These are phyloP conservation scores for Drosophila vallismaia DNA, from an alignment of 2,888 invertebrate genomes.

Conservation along the genomic window DNA sequence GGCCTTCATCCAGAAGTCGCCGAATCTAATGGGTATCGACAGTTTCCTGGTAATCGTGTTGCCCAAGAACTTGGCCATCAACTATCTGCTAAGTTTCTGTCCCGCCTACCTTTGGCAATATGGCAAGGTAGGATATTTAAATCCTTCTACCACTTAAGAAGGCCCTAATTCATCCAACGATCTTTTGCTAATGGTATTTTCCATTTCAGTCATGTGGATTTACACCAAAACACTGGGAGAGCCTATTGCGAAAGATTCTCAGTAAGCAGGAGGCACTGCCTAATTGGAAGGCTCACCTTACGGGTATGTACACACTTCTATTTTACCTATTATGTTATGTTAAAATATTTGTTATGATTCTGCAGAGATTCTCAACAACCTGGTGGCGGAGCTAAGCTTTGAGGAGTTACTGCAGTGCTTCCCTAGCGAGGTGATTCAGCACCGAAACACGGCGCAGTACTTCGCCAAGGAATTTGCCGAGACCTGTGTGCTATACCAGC, in stretches of 20 bases:
- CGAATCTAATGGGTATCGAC: conserved; percentile 85
- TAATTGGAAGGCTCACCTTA: conserved; percentile 80
- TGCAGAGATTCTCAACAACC: conserved; percentile 81
- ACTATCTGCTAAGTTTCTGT: conserved; percentile 86
- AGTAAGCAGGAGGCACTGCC: conserved; percentile 80
- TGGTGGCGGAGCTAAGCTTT: conserved; percentile 80
- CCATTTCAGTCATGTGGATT: conserved; percentile 79
- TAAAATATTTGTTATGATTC: not conserved
- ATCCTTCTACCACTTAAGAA: not conserved
- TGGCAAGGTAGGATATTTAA: conserved; percentile 85
- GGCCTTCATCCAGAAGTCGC: conserved; percentile 86
- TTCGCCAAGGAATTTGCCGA: conserved; percentile 75
- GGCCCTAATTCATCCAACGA: not conserved
- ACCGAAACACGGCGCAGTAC: conserved; percentile 74
- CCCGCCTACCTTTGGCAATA: conserved; percentile 87
- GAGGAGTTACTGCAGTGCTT: conserved; percentile 83
- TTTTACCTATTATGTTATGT: not conserved
- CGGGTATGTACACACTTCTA: conserved; percentile 56
- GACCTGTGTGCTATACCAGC: conserved; percentile 71
- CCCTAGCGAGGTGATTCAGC: conserved; percentile 81
- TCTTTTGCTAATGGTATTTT: not conserved
- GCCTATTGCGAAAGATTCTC: conserved; percentile 81
- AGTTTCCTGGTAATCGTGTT: conserved; percentile 85
- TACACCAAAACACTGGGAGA: conserved; percentile 82
- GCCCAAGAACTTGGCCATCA: conserved; percentile 85